Evolutionary conservation across 2,797 vertebrate genomes (phyloP), one percentile per base, ranked within the genome.

Genomic region (Zalophus californianus): DNA sequence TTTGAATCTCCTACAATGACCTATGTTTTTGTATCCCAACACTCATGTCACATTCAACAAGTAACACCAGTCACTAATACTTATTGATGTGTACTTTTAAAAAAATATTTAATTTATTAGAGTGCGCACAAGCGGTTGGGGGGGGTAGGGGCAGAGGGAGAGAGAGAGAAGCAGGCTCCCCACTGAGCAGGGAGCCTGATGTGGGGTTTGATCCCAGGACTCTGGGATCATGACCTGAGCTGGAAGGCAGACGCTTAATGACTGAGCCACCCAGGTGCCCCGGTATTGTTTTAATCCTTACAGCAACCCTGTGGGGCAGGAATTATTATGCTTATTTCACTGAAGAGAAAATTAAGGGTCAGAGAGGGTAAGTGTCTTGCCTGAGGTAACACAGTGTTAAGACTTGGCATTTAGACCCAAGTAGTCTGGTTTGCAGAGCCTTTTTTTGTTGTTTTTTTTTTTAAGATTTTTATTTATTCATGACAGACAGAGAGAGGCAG

Each of bases 21-120:
- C 20, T 87, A 75, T 77, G 56, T 77, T 80, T 96, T 80, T 93
- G 12, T 60, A 56, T 93, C 41, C 72, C 85, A 56, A 75, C 70
- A 84, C 10, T 72, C 58, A 52, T 38, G 32, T 64, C 73, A 50
- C 72, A 73, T 14, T 73, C 72, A 44, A 9, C 48, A 93, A 58
- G 72, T 52, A 13, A 56, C 75, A 95, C 66, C 52, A 48, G 60
- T 60, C 66, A 73, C 80, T 87, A 48, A 38, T 77, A 50, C 50
- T n/a, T 90, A 58, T 35, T 73, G 25, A 21, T 48, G 13, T 79
- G 5, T 54, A 18, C 23, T 62, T 62, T 62, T 32, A 29, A 0
- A 7, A 62, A 62, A 29, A 29, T 29, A 64, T 15, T 64, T 29
- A 12, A 64, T 32, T 64, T 14, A 12, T 29, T 62, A 29, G 62